Evolutionary conservation across 2,797 vertebrate genomes (phyloP).

Genomic region (Champsocephalus esox): DNA sequence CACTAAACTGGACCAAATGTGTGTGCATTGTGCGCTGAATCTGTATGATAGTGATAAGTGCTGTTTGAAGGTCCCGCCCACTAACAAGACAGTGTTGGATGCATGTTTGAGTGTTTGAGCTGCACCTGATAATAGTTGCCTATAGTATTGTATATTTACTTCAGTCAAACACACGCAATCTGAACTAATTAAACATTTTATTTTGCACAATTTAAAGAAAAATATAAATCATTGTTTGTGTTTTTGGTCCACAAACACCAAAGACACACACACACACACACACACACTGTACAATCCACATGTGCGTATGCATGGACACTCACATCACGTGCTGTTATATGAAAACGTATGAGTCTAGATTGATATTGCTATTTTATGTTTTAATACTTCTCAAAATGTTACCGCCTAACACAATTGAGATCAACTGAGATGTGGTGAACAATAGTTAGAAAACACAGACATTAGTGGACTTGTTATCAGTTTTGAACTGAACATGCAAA

Average conservation of each 20-base stretch:
- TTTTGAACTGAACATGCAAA: no score
- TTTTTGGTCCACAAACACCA: conserved; percentile 43
- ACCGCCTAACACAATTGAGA: neutral
- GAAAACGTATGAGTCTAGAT: neutral
- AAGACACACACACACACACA: neutral
- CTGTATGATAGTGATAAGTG: conserved; percentile 41
- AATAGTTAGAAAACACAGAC: no score
- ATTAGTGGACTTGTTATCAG: no score
- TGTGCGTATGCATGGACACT: neutral
- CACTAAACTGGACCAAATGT: conserved; percentile 23
- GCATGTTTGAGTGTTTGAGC: conserved; percentile 50
- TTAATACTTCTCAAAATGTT: neutral
- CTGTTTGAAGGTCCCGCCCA: conserved; percentile 33
- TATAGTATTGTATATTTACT: conserved; percentile 48
- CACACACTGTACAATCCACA: neutral
- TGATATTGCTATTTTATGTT: neutral
- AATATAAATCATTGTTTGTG: conserved; percentile 52
- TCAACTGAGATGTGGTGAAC: neutral
- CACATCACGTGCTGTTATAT: neutral
- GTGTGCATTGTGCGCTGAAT: conserved; percentile 10
- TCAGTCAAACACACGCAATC: conserved; percentile 60
- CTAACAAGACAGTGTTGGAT: conserved; percentile 31
- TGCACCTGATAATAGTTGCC: conserved; percentile 29
- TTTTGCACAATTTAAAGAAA: conserved; percentile 58
- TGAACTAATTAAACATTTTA: conserved; percentile 65